Percentiles rank a stretch among this genome's conserved stretches.
Evolutionary conservation across 2,888 invertebrate species (phyloP).

Genomic region (Zele albiditarsus): DNA sequence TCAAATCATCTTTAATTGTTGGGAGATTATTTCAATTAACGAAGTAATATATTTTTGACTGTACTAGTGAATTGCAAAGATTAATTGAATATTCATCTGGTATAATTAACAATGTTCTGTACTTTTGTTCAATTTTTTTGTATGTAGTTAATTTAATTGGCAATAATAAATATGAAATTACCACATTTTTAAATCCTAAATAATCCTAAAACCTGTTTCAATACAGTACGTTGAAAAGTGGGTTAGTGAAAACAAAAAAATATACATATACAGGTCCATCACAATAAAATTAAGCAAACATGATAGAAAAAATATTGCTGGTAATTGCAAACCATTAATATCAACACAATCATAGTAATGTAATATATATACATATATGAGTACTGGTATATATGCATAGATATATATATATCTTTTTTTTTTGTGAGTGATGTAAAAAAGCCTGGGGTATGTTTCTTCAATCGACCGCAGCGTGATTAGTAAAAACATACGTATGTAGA

Average conservation of each 20-base stretch:
- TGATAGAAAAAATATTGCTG: not conserved
- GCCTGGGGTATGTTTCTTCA: constrained; percentile 35
- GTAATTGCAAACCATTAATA: not conserved
- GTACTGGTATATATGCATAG: not conserved
- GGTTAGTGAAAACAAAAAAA: not conserved
- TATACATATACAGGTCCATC: not conserved
- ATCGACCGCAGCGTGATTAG: constrained; percentile 41
- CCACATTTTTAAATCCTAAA: too few relatives aligned
- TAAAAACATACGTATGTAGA: constrained; percentile 38
- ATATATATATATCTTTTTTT: not conserved
- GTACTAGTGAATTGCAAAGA: too few relatives aligned
- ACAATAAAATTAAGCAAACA: not conserved
- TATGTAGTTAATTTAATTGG: too few relatives aligned
- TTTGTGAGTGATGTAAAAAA: not conserved
- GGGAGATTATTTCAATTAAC: too few relatives aligned
- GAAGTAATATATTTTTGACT: too few relatives aligned
- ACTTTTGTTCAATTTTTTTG: too few relatives aligned
- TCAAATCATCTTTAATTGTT: too few relatives aligned
- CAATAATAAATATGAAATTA: too few relatives aligned
- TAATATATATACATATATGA: not conserved
- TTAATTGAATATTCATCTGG: too few relatives aligned
- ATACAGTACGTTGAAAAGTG: too few relatives aligned
- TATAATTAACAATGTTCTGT: too few relatives aligned
- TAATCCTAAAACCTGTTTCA: too few relatives aligned
- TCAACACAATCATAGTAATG: not conserved